Evolutionary conservation across 2,113 vertebrate species (phyloP), one percentile per base, ranked within the genome.

Genomic region (Tympanuchus pallidicinctus): DNA sequence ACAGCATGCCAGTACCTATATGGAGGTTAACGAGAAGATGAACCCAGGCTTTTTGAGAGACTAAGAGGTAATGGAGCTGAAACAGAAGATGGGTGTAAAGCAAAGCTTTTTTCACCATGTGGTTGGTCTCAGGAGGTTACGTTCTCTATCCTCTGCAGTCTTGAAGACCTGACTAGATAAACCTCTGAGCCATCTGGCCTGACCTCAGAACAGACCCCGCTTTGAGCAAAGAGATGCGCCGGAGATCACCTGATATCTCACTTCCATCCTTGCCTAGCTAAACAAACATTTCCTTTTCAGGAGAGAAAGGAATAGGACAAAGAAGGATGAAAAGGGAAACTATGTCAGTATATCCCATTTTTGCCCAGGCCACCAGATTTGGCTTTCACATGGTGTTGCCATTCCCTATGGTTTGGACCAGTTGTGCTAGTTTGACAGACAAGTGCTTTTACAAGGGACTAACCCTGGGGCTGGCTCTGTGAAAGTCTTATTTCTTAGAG

Each of bases 401-500:
- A 1, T 45, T 89, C 18, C 71, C 45, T 14, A 4, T 80, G 59
- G 30, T 40, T 88, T 70, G 54, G 48, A 16, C 72, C 75, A 38
- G 1, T 86, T 78, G 72, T 71, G 47, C 14, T 74, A 8, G 28
- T 56, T 75, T 83, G 69, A 61, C 57, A 92, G 61, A 57, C 52
- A 7, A 2, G 43, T 60, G 52, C 27, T n/a, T 93, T 90, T 52
- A 48, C 24, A 17, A 65, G 48, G 81, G 77, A 90, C 92, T 93
- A 93, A 82, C 81, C 70, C 54, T 27, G 30, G 2, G 25, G 6
- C 73, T 80, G 40, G 38, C 81, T 83, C 57, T 84, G 70, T 93
- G 86, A 83, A 92, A 89, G 24, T 40, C 69, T 54, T 66, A 2
- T 94, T 95, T 89, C 84, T 79, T 45, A 43, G 52, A 70, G 81